Percentiles rank a stretch among this genome's conserved stretches.
phyloP scores from a whole-genome alignment of 2,113 vertebrate species.

The Plecotus auritus region DNA sequence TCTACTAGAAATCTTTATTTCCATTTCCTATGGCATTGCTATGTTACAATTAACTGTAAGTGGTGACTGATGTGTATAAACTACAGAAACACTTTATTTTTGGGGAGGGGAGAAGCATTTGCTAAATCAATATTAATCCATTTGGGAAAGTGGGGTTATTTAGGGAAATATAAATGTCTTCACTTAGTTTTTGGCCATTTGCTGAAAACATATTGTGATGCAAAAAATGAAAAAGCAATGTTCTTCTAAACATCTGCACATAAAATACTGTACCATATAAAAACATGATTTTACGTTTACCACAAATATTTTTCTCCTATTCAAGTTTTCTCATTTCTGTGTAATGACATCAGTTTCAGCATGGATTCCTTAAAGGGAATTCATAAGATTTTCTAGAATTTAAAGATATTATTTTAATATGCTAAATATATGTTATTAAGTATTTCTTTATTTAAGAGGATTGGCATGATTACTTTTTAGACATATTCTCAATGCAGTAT shows the following conservation, averaged over 20 bases:
- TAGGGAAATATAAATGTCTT: constrained; percentile 77
- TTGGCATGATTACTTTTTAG: not conserved
- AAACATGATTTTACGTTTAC: constrained; percentile 52
- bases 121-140: constrained; percentile 86
- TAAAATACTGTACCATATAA: constrained; percentile 60
- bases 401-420: constrained; percentile 39
- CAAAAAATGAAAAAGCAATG: constrained; percentile 60
- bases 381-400: not conserved
- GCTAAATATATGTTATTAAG: not conserved
- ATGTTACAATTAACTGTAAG: constrained; percentile 81
- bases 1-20: constrained; percentile 56
- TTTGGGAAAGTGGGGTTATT: constrained; percentile 81
- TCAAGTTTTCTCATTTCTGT: constrained; percentile 31
- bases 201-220: constrained; percentile 65
- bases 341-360: not conserved
- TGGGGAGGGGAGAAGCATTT: constrained; percentile 79
- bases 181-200: constrained; percentile 73
- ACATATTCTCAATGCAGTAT: not conserved
- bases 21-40: constrained; percentile 45
- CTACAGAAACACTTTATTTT: constrained; percentile 83
- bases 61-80: constrained; percentile 77
- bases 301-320: constrained; percentile 1
- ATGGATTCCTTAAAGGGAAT: constrained; percentile 33
- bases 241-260: constrained; percentile 45
- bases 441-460: not conserved